Percentiles rank a stretch among this genome's conserved stretches.
Conservation (phyloP, 2,888 invertebrate genomes). For the Orchestes rusci region DNA sequence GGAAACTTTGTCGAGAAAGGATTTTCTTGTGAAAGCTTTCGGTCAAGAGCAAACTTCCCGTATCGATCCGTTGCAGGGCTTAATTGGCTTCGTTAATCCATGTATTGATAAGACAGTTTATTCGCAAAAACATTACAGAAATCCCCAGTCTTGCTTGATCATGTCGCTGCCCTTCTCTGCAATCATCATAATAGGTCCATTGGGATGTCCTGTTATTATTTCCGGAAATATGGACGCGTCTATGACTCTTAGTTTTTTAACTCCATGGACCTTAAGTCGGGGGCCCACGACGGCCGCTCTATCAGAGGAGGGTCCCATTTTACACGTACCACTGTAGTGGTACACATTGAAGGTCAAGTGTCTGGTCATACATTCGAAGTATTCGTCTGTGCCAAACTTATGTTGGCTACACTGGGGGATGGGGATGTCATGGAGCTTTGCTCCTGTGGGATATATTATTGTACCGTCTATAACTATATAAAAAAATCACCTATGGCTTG, state of each 20-base stretch:
- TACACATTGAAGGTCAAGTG: constrained; percentile 63
- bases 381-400: constrained; percentile 56
- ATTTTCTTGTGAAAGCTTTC: no score
- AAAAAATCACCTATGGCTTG: constrained; percentile 44
- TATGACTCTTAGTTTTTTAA: no score
- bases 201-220: constrained; percentile 69
- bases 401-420: constrained; percentile 54
- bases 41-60: no score
- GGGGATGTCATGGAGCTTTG: constrained; percentile 52
- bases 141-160: no score
- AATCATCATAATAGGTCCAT: constrained; percentile 71
- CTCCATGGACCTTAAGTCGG: no score
- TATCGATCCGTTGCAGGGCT: no score
- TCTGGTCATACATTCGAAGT: constrained; percentile 62
- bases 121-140: no score
- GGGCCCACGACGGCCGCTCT: constrained; percentile 59
- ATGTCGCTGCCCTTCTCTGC: constrained; percentile 80
- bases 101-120: no score
- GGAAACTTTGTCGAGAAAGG: no score
- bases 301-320: constrained; percentile 55
- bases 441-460: constrained; percentile 42
- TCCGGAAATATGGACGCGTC: constrained; percentile 73
- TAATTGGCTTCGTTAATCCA: no score
- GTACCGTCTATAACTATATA: not conserved
- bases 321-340: constrained; percentile 59